phyloP scores from a whole-genome alignment of 1,140 invertebrate species.

The Magallana ariakensis region DNA sequence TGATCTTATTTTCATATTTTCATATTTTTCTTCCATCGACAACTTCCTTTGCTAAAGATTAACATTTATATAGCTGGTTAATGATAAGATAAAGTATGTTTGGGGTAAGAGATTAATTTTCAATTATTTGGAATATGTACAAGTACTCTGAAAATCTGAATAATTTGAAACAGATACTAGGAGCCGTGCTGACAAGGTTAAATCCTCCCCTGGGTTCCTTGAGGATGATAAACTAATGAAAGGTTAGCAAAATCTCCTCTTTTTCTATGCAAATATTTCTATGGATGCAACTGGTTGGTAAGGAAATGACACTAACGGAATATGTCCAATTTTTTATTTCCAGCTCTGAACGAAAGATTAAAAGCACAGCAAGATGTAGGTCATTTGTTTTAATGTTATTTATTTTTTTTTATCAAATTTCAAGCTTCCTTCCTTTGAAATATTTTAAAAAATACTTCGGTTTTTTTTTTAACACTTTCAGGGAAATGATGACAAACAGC shows the following conservation, averaged over 20 bases:
- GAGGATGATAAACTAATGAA: slow-evolving; percentile 60
- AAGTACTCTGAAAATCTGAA: no score
- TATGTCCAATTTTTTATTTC: neutral
- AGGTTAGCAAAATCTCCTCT: slow-evolving; percentile 47
- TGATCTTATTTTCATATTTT: no score
- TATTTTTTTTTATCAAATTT: neutral
- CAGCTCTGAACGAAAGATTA: slow-evolving; percentile 47
- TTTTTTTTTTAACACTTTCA: neutral
- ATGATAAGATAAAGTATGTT: no score
- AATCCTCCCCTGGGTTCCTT: slow-evolving; percentile 24
- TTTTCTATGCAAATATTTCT: neutral
- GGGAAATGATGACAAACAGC: slow-evolving; percentile 21
- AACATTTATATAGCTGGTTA: no score
- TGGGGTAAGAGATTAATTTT: no score
- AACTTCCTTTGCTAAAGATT: no score
- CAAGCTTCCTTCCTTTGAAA: neutral
- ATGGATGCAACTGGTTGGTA: no score
- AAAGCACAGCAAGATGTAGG: slow-evolving; percentile 40
- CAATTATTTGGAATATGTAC: no score
- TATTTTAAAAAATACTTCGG: neutral
- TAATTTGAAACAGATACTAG: neutral
- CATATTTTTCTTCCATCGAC: no score
- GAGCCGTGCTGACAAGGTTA: slow-evolving; percentile 14
- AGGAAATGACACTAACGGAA: no score
- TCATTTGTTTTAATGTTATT: neutral